Conservation (phyloP, 2,113 vertebrate genomes). For the Oophaga pumilio region DNA sequence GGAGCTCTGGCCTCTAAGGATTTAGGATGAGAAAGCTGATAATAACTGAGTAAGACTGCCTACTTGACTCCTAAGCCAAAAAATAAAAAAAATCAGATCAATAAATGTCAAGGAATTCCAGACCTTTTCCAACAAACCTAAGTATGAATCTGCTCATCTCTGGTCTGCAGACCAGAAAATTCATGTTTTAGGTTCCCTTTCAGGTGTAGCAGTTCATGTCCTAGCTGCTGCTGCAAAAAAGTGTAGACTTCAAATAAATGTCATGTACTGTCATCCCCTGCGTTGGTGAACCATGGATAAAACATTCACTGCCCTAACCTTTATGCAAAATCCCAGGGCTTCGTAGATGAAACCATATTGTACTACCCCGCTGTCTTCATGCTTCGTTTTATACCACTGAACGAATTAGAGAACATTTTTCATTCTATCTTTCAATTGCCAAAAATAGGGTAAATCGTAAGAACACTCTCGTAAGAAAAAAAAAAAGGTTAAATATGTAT, state of each 20-base stretch:
- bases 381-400: not conserved
- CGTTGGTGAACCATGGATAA: not conserved
- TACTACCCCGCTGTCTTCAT: not conserved
- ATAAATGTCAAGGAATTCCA: too few species aligned
- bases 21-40: too few species aligned
- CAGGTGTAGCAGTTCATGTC: not conserved
- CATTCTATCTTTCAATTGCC: not conserved
- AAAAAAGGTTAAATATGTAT: slow-evolving; percentile 29
- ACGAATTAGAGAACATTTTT: not conserved
- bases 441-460: not conserved
- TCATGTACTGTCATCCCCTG: not conserved
- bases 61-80: too few species aligned
- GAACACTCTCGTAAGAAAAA: not conserved
- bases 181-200: too few species aligned
- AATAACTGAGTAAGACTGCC: too few species aligned
- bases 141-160: too few species aligned
- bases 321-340: not conserved
- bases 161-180: too few species aligned
- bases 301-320: not conserved
- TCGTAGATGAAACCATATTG: not conserved
- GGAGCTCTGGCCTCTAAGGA: too few species aligned
- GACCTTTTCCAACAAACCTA: too few species aligned
- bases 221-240: not conserved
- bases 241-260: not conserved
- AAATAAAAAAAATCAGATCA: too few species aligned